Conservation (phyloP, 2,888 invertebrate species). For the Abrostola triplasia region DNA sequence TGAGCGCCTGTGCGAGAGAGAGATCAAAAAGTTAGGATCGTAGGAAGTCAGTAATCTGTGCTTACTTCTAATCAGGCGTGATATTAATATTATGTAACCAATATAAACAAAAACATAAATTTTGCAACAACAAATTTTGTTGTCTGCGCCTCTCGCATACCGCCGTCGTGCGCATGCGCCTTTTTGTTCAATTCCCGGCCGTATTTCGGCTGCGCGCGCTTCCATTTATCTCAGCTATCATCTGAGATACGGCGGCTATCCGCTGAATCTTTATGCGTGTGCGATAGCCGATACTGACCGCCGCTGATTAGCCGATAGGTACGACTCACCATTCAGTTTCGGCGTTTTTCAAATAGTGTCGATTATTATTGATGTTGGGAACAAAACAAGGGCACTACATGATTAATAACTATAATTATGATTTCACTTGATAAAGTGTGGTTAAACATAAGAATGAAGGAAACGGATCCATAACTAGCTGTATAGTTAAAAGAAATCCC, state of each 20-base stretch:
- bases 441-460: too few species aligned
- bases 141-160: conserved; percentile 55
- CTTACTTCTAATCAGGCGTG: too few species aligned
- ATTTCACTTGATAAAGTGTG: too few species aligned
- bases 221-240: conserved; percentile 83
- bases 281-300: conserved; percentile 70
- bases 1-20: too few species aligned
- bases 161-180: conserved; percentile 69
- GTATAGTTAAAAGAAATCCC: too few species aligned
- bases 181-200: conserved; percentile 77
- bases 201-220: conserved; percentile 85
- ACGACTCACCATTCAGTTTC: conserved; percentile 62
- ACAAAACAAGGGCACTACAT: too few species aligned
- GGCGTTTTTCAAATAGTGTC: conserved; percentile 30
- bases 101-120: too few species aligned
- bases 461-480: too few species aligned
- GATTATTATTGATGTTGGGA: conserved; percentile 15
- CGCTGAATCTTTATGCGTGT: conserved; percentile 78
- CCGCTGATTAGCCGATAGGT: conserved; percentile 79
- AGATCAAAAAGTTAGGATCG: too few species aligned
- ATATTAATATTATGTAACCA: too few species aligned
- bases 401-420: too few species aligned
- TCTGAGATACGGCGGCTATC: conserved; percentile 82
- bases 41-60: too few species aligned
- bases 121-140: not conserved